Evolutionary conservation across 2,797 vertebrate species (phyloP), one percentile per base, ranked within the genome.

Genomic region (Cynopterus sphinx): DNA sequence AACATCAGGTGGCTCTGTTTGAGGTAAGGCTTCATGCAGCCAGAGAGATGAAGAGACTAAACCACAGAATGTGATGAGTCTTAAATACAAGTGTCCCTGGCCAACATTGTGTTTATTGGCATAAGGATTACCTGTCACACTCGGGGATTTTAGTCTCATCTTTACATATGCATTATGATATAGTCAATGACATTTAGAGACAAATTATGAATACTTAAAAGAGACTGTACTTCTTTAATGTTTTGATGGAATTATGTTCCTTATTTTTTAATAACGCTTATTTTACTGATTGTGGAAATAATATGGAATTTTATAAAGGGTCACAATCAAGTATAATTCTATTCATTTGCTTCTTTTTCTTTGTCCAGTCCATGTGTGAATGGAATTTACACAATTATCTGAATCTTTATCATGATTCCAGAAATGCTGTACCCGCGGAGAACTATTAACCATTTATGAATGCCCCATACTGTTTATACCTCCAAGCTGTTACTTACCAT

Each of bases 1-100:
- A 87, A 87, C 94, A 96, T 95, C 94, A 91, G 90, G 90, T 26
- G 39, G n/a, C 95, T 96, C 96, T 92, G 92, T 96, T 88, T 96
- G 92, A 77, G 49, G 39, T 33, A 87, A 87, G 90, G 31, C 70
- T 91, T 36, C 90, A 81, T 39, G 85, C 49, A 94, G 95, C 46
- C 75, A 63, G 70, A 89, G 59, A 96, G 49, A 96, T 89, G 59
- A 94, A 97, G 78, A 96, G 85, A 61, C 73, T 94, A 83, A 93
- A 74, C 77, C 70, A 89, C 87, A 87, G 79, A 97, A 96, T 97
- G 73, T 89, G 93, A 94, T 0, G 31, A 86, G 43, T 96, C 90
- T 92, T 94, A 88, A 92, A 87, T 57, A 78, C 15, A 31, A 95
- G 63, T 46, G 85, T 88, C 65, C 61, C 78, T 77, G 71, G 85